Percentiles rank a stretch among this genome's conserved stretches.
Evolutionary conservation across 2,797 vertebrate species (phyloP).

Genomic region (Molossus alvarezi): DNA sequence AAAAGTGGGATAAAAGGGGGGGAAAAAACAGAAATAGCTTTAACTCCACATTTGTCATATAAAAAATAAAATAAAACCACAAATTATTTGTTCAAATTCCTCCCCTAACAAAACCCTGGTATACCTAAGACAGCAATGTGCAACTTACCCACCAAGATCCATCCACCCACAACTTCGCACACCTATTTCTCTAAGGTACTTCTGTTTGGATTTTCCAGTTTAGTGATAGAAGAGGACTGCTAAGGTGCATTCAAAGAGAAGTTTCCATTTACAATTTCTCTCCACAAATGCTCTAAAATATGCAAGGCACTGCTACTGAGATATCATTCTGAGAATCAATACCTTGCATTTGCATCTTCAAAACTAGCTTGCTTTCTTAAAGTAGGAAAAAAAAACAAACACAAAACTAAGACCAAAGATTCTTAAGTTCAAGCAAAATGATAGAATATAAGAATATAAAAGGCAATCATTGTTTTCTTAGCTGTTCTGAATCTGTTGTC

Average conservation of each 20-base stretch:
- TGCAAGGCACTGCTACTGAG: background rate
- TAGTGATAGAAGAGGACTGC: background rate
- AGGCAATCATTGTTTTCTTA: conserved; percentile 39
- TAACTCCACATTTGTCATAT: background rate
- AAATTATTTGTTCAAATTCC: background rate
- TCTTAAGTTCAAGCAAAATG: conserved; percentile 12
- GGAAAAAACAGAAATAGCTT: background rate
- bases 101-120: background rate
- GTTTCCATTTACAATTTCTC: background rate
- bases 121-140: background rate
- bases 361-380: conserved; percentile 53
- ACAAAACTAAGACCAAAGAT: background rate
- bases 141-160: background rate
- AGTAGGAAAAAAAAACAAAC: background rate
- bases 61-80: conserved; percentile 39
- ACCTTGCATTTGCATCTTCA: conserved; percentile 30
- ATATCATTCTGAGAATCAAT: conserved; percentile 5
- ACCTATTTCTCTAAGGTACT: background rate
- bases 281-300: conserved; percentile 17
- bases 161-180: background rate
- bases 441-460: background rate
- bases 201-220: background rate
- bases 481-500: background rate
- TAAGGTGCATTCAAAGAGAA: background rate
- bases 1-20: background rate